These are phyloP conservation scores for Sciurus carolinensis DNA, from an alignment of 2,797 vertebrate species.

Conservation along the genomic window DNA sequence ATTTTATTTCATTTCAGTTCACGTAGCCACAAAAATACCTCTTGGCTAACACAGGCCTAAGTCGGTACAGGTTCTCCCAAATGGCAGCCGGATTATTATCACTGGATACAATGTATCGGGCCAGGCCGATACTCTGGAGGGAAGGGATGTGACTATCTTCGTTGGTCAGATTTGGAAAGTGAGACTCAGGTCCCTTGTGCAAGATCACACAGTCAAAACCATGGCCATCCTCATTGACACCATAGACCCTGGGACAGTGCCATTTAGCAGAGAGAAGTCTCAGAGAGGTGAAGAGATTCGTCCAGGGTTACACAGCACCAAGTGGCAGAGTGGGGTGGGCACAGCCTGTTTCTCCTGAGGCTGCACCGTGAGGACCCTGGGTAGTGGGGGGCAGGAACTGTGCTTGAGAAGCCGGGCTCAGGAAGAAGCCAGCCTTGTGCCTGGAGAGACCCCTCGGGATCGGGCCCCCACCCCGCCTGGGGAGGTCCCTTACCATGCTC, in stretches of 20 bases:
- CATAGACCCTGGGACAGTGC: background rate
- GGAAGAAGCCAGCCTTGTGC: background rate
- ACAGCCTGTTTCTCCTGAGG: background rate
- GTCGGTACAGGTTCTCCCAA: background rate
- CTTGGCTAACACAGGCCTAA: background rate
- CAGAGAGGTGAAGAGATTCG: slow-evolving; percentile 17
- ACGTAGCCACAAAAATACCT: background rate
- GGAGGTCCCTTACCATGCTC: background rate
- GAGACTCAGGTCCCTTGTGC: too few species aligned
- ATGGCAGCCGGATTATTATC: background rate
- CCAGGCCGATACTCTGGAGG: background rate
- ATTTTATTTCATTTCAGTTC: background rate
- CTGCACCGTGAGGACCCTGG: rapidly evolving
- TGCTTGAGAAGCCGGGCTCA: rapidly evolving
- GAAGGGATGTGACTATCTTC: background rate
- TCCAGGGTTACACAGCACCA: background rate
- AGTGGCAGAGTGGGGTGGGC: background rate
- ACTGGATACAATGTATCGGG: background rate
- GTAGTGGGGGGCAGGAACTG: rapidly evolving
- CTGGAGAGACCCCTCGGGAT: background rate
- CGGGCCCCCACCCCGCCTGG: rapidly evolving
- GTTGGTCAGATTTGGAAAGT: background rate
- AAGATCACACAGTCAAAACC: background rate
- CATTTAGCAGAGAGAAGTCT: background rate
- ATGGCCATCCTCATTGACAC: rapidly evolving